A percentile compares a stretch with the other conserved stretches of the same genome.
Conservation (phyloP, 1,140 invertebrate genomes). For the Pseudomyrmex dendroicus region DNA sequence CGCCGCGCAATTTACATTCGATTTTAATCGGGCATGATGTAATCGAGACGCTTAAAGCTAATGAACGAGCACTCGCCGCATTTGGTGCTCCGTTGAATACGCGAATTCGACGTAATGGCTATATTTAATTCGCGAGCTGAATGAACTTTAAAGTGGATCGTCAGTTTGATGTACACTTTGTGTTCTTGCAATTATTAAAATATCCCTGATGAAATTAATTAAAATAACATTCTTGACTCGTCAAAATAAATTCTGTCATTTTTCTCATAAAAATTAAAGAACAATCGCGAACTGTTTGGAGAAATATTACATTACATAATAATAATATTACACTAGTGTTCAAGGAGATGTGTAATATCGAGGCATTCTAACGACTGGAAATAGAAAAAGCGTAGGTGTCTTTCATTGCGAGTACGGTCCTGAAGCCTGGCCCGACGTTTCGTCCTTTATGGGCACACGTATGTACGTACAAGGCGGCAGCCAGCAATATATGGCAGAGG, state of each 20-base stretch:
- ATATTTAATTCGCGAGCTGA: conserved; percentile 46
- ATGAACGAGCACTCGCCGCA: conserved; percentile 44
- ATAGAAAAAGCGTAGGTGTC: conserved; percentile 16
- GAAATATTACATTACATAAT: neutral
- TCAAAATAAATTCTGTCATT: neutral
- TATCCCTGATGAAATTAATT: neutral
- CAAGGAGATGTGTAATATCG: neutral
- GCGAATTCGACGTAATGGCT: conserved; percentile 51
- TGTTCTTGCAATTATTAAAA: neutral
- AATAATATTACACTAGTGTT: neutral
- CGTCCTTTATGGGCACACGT: conserved; percentile 64
- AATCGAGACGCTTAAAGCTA: conserved; percentile 47
- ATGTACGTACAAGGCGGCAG: conserved; percentile 24
- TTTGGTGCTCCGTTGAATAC: conserved; percentile 40
- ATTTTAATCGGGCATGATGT: conserved; percentile 61
- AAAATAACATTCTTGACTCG: neutral
- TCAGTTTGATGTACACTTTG: conserved; percentile 13
- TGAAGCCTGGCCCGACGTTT: conserved; percentile 33
- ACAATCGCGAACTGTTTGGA: neutral
- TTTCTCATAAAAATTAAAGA: neutral
- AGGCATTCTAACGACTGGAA: neutral
- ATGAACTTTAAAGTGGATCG: neutral
- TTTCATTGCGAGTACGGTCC: conserved; percentile 56
- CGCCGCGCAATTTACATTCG: conserved; percentile 53
- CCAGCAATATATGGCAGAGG: neutral